Conservation (phyloP, 2,888 invertebrate genomes). For the Xiphydria camelus region DNA sequence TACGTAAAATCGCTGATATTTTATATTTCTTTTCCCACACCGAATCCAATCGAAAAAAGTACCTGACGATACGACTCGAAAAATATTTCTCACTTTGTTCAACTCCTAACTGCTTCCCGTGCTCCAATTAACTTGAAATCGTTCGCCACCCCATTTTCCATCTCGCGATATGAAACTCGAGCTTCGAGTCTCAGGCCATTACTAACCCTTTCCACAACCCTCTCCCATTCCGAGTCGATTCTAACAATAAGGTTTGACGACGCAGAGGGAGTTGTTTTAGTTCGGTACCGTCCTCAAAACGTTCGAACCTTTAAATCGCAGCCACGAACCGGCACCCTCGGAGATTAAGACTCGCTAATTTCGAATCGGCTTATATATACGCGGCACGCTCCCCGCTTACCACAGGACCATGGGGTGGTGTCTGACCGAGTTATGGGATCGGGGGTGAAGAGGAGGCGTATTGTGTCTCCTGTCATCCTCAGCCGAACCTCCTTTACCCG, state of each 20-base stretch:
- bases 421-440: conserved; percentile 41
- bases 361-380: conserved; percentile 42
- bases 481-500: conserved; percentile 48
- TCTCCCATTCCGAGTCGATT: not conserved
- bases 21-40: too few relatives aligned
- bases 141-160: conserved; percentile 15
- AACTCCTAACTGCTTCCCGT: conserved; percentile 14
- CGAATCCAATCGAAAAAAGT: too few relatives aligned
- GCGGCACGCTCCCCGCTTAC: conserved; percentile 11
- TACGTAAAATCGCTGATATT: too few relatives aligned
- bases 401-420: conserved; percentile 17
- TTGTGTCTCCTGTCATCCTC: conserved; percentile 55
- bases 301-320: too few relatives aligned
- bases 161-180: conserved; percentile 25
- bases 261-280: conserved; percentile 3
- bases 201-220: too few relatives aligned
- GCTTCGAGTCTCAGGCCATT: conserved; percentile 21
- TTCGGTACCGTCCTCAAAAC: not conserved
- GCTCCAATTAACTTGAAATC: conserved; percentile 43
- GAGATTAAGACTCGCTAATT: conserved; percentile 30
- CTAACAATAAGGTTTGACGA: conserved; percentile 1
- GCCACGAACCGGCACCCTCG: too few relatives aligned
- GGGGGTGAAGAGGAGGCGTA: conserved; percentile 37
- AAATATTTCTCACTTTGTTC: too few relatives aligned
- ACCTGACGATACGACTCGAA: too few relatives aligned